Evolutionary conservation across 2,113 vertebrate species (phyloP).

Genomic region (Lipophrys pholis): DNA sequence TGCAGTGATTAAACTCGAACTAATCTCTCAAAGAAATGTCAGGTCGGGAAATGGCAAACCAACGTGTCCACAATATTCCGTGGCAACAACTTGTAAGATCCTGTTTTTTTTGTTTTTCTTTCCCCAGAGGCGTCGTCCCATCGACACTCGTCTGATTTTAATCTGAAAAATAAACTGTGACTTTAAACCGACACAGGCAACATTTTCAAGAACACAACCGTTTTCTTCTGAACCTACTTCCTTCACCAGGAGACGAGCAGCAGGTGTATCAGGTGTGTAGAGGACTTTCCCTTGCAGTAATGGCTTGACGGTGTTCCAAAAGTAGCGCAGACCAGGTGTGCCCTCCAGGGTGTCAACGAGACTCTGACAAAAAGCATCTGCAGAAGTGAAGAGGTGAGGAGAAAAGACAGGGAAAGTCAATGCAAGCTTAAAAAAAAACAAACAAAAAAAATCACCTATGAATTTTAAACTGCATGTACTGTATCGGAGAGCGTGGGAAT

Average conservation of each 20-base stretch:
- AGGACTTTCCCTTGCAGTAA: slow-evolving; percentile 92
- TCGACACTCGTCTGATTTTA: no score
- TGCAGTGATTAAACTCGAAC: slow-evolving; percentile 46
- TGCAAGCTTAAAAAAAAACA: background rate
- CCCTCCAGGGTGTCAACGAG: slow-evolving; percentile 89
- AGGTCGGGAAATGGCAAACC: slow-evolving; percentile 39
- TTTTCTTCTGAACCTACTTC: slow-evolving; percentile 83
- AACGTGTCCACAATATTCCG: no score
- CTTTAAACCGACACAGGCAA: background rate
- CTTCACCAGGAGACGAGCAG: slow-evolving; percentile 85
- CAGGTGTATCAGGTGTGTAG: slow-evolving; percentile 92
- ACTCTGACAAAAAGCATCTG: slow-evolving; percentile 93
- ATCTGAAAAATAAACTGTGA: no score
- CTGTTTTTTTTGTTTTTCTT: background rate
- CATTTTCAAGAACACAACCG: background rate
- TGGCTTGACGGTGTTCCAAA: slow-evolving; percentile 93
- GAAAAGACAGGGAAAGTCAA: slow-evolving; percentile 32
- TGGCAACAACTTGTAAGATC: background rate
- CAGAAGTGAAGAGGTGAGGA: background rate
- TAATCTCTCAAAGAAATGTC: slow-evolving; percentile 59
- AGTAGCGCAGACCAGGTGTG: slow-evolving; percentile 88
- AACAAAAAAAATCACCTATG: background rate
- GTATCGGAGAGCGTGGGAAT: background rate
- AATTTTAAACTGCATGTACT: background rate
- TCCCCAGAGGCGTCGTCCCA: no score